Percentiles rank a stretch among this genome's conserved stretches.
Conservation (phyloP, 2,113 vertebrate genomes). For the Sylvia atricapilla region DNA sequence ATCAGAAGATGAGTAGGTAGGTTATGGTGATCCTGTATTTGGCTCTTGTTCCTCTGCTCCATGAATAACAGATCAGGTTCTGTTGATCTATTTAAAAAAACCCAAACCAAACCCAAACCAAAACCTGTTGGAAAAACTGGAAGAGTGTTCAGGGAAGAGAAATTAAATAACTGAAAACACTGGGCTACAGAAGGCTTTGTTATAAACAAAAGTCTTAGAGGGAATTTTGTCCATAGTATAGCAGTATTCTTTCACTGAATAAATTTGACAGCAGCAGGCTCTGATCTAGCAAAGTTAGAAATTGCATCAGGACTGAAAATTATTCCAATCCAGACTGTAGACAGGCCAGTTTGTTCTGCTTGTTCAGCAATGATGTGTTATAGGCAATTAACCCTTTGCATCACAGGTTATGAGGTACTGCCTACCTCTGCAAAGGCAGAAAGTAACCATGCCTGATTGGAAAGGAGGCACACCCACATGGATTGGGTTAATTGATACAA, state of each 20-base stretch:
- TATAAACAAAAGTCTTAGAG: background rate
- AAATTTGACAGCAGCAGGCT: background rate
- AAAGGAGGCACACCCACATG: background rate
- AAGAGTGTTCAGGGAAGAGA: background rate
- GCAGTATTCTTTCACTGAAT: background rate
- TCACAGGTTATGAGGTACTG: background rate
- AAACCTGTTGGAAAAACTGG: background rate
- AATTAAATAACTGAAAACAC: background rate
- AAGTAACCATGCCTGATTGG: background rate
- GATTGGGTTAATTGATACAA: background rate
- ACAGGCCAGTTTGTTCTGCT: background rate
- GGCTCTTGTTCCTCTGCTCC: background rate
- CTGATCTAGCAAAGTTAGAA: background rate
- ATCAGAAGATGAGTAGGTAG: conserved; percentile 42
- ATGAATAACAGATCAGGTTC: background rate
- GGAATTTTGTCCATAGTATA: background rate
- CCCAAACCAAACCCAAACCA: too few relatives aligned
- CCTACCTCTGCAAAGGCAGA: background rate
- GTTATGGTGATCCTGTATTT: background rate
- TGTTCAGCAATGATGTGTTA: background rate
- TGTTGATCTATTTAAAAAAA: background rate
- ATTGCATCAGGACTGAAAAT: background rate
- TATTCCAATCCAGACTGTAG: background rate
- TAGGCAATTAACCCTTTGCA: background rate
- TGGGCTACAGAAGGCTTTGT: background rate